Evolutionary conservation across 2,797 vertebrate species (phyloP), one percentile per base, ranked within the genome.

Genomic region (Balearica regulorum): DNA sequence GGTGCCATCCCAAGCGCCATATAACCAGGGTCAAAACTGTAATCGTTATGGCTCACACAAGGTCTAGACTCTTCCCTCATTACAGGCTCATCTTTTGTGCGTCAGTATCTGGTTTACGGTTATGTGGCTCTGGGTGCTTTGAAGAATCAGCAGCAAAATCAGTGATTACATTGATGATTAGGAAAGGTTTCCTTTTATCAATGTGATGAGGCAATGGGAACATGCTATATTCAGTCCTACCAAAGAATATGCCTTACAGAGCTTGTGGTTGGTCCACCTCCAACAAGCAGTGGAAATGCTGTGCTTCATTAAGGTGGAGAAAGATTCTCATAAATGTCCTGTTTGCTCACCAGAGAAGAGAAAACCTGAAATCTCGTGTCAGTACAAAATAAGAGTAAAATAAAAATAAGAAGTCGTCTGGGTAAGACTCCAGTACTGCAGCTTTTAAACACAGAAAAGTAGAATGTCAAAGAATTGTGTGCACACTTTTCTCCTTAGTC

Each of bases 401-500:
- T 58, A 77, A 75, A 61, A 89, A 37, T 37, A 49, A 51, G 44
- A 53, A 55, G 6, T 60, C 53, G 6, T 60, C 53, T 82, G 37
- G 11, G 51, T 82, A 48, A 57, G 16, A 41, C 15, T 66, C n/a
- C 1, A 10, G 13, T 68, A 90, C 61, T 85, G 31, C 49, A 48
- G 69, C 57, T 91, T 94, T 93, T 87, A 81, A 90, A 73, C 66
- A 26, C 22, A 60, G 43, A 79, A 77, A 39, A 94, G 26, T 73
- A 14, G 89, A 90, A 76, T 73, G 89, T 69, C 49, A 82, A 64
- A 90, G 73, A 90, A 83, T 68, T 86, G 55, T 71, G 13, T 2
- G 1, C 48, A 35, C 5, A 0, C 69, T 96, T 96, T 90, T 92
- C 89, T 78, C 76, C 80, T 94, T 91, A 94, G 83, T 95, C 93